phyloP scores from a whole-genome alignment of 2,888 invertebrate genomes.

The Caenorhabditis sp. region DNA sequence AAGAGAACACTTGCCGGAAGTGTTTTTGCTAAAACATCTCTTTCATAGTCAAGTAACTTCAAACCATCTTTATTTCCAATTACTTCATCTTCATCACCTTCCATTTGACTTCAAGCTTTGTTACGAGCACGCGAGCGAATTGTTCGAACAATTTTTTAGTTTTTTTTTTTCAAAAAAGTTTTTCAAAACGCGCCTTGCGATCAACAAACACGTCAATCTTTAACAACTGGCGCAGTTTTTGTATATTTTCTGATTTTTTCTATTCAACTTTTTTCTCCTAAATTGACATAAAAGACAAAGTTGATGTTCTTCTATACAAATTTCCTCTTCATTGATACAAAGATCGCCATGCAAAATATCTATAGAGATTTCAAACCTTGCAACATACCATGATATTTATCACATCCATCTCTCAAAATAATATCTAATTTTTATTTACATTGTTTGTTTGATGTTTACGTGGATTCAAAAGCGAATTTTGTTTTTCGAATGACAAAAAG shows the following conservation, averaged over 20 bases:
- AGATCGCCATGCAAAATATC: too few relatives aligned
- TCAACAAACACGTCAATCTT: background rate
- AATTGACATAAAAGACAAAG: background rate
- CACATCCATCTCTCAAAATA: too few relatives aligned
- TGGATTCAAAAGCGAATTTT: too few relatives aligned
- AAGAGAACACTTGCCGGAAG: constrained; percentile 66
- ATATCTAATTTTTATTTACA: too few relatives aligned
- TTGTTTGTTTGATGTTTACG: too few relatives aligned
- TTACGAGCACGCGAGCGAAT: background rate
- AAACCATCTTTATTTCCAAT: constrained; percentile 27
- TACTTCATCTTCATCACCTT: constrained; percentile 1
- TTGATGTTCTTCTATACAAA: too few relatives aligned
- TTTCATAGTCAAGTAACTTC: constrained; percentile 59
- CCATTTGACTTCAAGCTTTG: background rate
- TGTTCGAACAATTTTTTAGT: background rate
- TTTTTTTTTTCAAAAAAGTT: background rate
- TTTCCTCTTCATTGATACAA: too few relatives aligned
- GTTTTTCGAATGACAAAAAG: too few relatives aligned
- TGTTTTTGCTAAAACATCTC: constrained; percentile 61
- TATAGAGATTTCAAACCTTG: too few relatives aligned
- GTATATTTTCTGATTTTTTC: background rate
- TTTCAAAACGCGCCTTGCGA: background rate
- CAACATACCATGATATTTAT: too few relatives aligned
- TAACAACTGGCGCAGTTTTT: background rate
- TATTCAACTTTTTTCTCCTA: background rate